Conservation (phyloP, 2,797 vertebrate species). For the Neoniphon sammara region DNA sequence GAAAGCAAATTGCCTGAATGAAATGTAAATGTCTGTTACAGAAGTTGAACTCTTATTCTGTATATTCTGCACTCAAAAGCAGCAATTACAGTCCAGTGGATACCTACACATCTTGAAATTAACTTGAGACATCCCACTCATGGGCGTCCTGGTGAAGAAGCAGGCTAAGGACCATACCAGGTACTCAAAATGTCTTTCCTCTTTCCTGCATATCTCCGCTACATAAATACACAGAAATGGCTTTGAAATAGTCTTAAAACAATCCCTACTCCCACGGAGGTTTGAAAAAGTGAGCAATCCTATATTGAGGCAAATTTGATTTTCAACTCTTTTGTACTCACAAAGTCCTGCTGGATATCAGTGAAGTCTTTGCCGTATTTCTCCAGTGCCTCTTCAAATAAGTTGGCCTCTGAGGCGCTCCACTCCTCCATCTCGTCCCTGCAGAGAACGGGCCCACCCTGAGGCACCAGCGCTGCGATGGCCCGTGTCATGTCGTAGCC, state of each 20-base stretch:
- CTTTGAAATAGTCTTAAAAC: too few species aligned
- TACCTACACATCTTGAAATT: conserved; percentile 26
- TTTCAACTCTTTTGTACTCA: conserved; percentile 78
- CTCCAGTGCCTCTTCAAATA: conserved; percentile 96
- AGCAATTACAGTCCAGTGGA: conserved; percentile 22
- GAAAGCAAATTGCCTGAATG: neutral
- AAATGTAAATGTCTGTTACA: conserved; percentile 18
- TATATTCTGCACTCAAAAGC: conserved; percentile 10
- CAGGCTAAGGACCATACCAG: conserved; percentile 4
- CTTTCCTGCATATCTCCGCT: neutral
- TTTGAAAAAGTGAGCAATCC: too few species aligned
- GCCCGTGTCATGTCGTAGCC: conserved; percentile 95
- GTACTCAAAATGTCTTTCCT: neutral
- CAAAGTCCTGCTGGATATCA: conserved; percentile 98
- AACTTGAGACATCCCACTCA: neutral
- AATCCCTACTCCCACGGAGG: too few species aligned
- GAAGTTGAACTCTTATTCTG: conserved; percentile 14
- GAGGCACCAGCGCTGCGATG: conserved; percentile 94
- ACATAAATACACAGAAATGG: neutral
- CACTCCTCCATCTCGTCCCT: conserved; percentile 99
- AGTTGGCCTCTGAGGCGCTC: conserved; percentile 96
- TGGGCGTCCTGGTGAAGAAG: neutral
- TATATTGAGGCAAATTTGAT: neutral
- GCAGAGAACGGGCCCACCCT: conserved; percentile 95
- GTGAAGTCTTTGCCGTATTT: conserved; percentile 99